Evolutionary conservation across 2,797 vertebrate species (phyloP), one percentile per base, ranked within the genome.

Genomic region (Sebastes iracundus): DNA sequence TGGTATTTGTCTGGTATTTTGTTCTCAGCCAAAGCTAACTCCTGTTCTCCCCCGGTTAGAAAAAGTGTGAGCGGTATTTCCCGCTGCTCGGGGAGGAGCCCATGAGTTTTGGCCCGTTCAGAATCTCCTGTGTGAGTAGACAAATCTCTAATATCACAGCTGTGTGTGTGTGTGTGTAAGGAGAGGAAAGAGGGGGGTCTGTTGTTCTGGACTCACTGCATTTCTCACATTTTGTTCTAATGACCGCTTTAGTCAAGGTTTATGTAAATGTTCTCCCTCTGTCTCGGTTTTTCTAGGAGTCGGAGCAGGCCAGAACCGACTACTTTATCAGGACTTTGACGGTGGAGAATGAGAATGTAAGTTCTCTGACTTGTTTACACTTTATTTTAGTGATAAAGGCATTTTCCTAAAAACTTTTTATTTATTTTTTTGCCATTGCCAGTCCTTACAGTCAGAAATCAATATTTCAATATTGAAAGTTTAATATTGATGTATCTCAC

Each of bases 21-120:
- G 16, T 81, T 86, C 67, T 80, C 64, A 84, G 81, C 72, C 53
- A 73, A 78, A 35, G 14, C 64, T 89, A 83, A 88, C 81, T 74
- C 55, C 30, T 56, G 25, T 61, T 73, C 88, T 91, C 94, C 78
- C 87, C 77, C 83, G 53, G 82, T 93, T 92, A 99, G 98, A 99
- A 99, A 98, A 99, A 99, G 92, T 99, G 98, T 95, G 98, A 99
- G 83, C 96, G 97, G 67, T 99, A 99, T 90, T 99, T 97, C 95
- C 98, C 98, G 12, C 89, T 95, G 68, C 94, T 94, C 66, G 96
- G 96, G 77, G 98, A 98, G 87, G 96, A 97, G 84, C 93, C 97
- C 75, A 87, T 98, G 93, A 96, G 88, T 56, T 98, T 99, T 89
- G 97, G 97, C 84, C 96, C 98, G 28, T 99, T 99, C 95, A 96